phyloP scores from a whole-genome alignment of 2,888 invertebrate genomes.

The Cerastoderma edule region DNA sequence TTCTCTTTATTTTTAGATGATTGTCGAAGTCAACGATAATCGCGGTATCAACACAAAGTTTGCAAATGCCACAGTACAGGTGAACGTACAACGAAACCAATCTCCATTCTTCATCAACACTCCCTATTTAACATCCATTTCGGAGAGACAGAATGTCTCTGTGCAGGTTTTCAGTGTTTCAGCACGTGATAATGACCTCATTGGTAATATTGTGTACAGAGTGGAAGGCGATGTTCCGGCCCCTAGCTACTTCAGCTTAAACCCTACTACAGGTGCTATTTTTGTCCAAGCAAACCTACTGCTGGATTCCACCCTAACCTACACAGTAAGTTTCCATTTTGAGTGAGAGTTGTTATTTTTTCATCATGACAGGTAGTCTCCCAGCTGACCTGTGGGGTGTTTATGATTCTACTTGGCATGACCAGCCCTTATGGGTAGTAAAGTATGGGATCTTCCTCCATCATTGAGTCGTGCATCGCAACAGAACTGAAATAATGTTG shows the following conservation, averaged over 20 bases:
- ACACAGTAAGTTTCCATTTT: conserved; percentile 65
- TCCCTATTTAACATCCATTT: conserved; percentile 65
- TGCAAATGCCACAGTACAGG: conserved; percentile 68
- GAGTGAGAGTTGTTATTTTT: no score
- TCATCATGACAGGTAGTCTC: no score
- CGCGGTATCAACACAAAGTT: conserved; percentile 59
- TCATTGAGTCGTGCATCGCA: no score
- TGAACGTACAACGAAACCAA: conserved; percentile 73
- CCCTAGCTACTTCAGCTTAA: conserved; percentile 66
- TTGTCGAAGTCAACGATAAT: conserved; percentile 70
- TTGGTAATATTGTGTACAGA: conserved; percentile 63
- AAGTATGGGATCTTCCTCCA: no score
- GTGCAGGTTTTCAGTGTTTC: conserved; percentile 62
- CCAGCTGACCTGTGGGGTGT: no score
- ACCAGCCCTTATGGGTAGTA: no score
- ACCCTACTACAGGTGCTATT: conserved; percentile 58
- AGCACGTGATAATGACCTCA: conserved; percentile 73
- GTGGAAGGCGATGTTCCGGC: conserved; percentile 67
- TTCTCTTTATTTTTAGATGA: conserved; percentile 68
- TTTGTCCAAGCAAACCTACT: conserved; percentile 51
- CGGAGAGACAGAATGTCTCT: conserved; percentile 59
- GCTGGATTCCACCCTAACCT: conserved; percentile 59
- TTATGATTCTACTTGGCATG: no score
- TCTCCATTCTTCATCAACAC: conserved; percentile 71
- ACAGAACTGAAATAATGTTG: no score